A percentile compares a stretch with the other conserved stretches of the same genome.
These are phyloP conservation scores for Leptobrachium leishanense DNA, from an alignment of 2,113 vertebrate genomes.

Conservation along the genomic window DNA sequence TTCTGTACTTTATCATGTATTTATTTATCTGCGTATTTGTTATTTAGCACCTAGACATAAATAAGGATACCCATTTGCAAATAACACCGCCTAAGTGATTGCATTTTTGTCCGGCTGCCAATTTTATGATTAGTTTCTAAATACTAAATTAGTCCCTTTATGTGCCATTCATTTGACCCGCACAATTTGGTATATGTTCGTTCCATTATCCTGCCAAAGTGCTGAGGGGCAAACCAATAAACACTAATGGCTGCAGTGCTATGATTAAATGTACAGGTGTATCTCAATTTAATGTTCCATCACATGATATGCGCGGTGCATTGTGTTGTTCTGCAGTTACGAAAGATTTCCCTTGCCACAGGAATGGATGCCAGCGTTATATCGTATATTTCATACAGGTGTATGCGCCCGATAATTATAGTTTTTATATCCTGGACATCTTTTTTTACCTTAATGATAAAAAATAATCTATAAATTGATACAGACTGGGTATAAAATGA, in stretches of 20 bases:
- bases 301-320: background rate
- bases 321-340: no score
- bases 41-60: background rate
- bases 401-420: no score
- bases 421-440: no score
- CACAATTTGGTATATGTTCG: background rate
- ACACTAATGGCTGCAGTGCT: background rate
- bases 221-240: background rate
- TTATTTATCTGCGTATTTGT: background rate
- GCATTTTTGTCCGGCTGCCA: background rate
- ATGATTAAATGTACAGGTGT: background rate
- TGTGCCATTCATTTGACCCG: background rate
- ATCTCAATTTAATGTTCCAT: background rate
- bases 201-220: background rate
- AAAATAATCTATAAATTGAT: no score
- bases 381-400: no score
- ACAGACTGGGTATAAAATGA: no score
- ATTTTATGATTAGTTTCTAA: slow-evolving; percentile 6
- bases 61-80: background rate
- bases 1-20: background rate
- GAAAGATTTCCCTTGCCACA: no score
- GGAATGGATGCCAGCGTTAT: no score
- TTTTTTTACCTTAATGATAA: no score
- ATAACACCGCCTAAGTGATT: background rate
- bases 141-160: background rate